These are phyloP conservation scores for Varecia variegata DNA, from an alignment of 2,797 vertebrate species.

Conservation along the genomic window DNA sequence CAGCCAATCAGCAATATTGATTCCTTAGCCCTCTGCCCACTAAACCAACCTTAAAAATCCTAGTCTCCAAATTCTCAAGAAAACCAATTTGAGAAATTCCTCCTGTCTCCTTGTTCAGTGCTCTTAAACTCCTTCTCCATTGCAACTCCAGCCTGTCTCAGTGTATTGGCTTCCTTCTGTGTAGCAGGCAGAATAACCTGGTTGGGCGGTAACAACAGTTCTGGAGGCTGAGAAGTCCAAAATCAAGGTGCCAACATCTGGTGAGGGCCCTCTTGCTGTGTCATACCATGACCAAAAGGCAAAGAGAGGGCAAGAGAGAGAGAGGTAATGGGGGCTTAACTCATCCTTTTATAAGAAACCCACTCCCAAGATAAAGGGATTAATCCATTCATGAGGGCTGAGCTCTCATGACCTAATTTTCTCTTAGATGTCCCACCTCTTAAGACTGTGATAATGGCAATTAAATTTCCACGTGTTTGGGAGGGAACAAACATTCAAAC, in stretches of 20 bases:
- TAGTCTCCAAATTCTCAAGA: background rate
- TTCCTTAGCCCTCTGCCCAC: background rate
- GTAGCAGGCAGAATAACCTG: background rate
- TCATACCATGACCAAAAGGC: background rate
- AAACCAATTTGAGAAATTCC: background rate
- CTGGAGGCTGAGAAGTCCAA: background rate
- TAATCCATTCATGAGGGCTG: background rate
- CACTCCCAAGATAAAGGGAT: background rate
- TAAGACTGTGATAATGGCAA: background rate
- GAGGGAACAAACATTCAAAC: background rate
- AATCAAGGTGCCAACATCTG: background rate
- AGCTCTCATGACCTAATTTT: background rate
- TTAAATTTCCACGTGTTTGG: background rate
- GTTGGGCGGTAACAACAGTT: background rate
- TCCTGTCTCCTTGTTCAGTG: background rate
- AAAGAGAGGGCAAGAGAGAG: background rate
- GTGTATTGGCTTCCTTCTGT: background rate
- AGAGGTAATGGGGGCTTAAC: background rate
- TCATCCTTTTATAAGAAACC: background rate
- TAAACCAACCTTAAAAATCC: background rate
- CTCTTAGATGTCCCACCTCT: background rate
- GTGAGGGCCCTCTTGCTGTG: background rate
- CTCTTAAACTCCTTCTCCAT: background rate
- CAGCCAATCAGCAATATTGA: background rate
- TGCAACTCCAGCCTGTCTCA: background rate